Evolutionary conservation across 23 tunicate species (phyloP), one percentile per base, ranked within the genome.

Genomic region (Corella eumyota): DNA sequence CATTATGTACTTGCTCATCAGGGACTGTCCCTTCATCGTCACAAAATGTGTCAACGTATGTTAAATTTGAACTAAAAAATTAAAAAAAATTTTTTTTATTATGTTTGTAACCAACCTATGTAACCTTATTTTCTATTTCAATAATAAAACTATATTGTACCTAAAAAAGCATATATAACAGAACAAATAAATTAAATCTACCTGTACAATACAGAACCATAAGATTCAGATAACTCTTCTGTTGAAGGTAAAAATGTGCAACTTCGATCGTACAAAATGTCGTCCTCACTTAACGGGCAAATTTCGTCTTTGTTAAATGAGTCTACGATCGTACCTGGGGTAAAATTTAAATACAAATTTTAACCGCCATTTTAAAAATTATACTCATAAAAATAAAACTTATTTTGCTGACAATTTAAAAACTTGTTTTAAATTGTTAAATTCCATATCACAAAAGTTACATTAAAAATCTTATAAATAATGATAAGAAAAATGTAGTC

Each of bases 41-140:
- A 69, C 94, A 84, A 58, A 69, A 75, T 9, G 69, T 72, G 19
- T 84, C 26, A 20, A 84, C 62, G 35, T 67, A 75, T 4, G 56
- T 56, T n/a, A 75, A 30, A 34, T 84, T 68, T 30, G 83, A 21
- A 25, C 94, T 81, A 34, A 2, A 35, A 68, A 3, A 11, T 44
- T 13, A 44, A 44, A 44, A 44, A 44, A n/a, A n/a, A n/a, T n/a
- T n/a, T 44, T 11, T 44, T 17, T 44, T 44, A 17, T 44, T 11
- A 15, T 7, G 21, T 53, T 53, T 17, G 7, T 53, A 53, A 53
- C n/a, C n/a, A 19, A 53, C n/a, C 59, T 53, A 11, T 20, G 59
- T 25, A 53, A 20, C 23, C 23, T 53, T 7, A 53, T 25, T 13
- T 53, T 53, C 7, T 25, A 13, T 15, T 53, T 23, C 9, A 7